Conservation (phyloP, 2,797 vertebrate species). For the Lepus oiostolus region DNA sequence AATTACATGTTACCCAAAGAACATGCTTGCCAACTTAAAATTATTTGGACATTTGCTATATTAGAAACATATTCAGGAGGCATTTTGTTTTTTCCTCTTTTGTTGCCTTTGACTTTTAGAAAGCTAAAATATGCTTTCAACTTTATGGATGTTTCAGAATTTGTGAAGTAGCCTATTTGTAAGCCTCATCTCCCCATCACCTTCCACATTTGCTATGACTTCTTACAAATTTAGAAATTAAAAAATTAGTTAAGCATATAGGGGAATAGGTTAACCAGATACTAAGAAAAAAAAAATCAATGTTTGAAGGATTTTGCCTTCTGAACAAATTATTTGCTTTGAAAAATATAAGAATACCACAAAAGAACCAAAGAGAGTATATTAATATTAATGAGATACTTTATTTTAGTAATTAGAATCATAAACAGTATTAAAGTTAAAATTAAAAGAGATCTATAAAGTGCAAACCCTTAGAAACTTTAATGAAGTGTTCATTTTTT, state of each 20-base stretch:
- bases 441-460: constrained; percentile 17
- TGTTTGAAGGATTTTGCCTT: constrained; percentile 39
- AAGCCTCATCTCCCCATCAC: neutral
- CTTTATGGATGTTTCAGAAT: neutral
- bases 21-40: neutral
- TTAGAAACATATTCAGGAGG: constrained; percentile 25
- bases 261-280: neutral
- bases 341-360: constrained; percentile 8
- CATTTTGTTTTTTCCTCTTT: constrained; percentile 52
- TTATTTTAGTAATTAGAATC: constrained; percentile 45
- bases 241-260: constrained; percentile 17
- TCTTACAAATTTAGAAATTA: constrained; percentile 39
- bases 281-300: neutral
- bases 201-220: neutral
- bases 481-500: constrained; percentile 69
- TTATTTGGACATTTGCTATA: constrained; percentile 22
- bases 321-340: constrained; percentile 56
- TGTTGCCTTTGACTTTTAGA: constrained; percentile 49
- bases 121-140: constrained; percentile 27
- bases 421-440: constrained; percentile 48
- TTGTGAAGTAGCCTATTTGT: constrained; percentile 20
- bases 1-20: constrained; percentile 24
- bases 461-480: constrained; percentile 40
- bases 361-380: constrained; percentile 40
- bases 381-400: constrained; percentile 19